Evolutionary conservation across 2,797 vertebrate genomes (phyloP).

Genomic region (Chloroceryle inda): DNA sequence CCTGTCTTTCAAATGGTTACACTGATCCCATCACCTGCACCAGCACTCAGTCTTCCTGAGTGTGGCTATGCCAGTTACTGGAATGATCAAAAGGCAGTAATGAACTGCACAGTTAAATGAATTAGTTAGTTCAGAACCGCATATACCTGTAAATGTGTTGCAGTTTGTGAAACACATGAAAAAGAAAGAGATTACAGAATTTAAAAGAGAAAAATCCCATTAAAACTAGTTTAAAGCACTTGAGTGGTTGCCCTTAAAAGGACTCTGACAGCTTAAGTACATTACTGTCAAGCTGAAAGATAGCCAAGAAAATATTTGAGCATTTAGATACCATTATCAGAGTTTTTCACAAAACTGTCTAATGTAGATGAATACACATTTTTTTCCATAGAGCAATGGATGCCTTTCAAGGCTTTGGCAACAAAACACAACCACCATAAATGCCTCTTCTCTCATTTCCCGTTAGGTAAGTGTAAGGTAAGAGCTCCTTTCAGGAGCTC

Average conservation of each 20-base stretch:
- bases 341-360: background rate
- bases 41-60: background rate
- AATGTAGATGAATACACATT: background rate
- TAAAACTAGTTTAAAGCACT: background rate
- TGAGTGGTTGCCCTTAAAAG: background rate
- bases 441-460: background rate
- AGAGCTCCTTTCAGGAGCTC: background rate
- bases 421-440: background rate
- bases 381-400: background rate
- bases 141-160: background rate
- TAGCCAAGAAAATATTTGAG: background rate
- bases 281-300: conserved; percentile 2
- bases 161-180: background rate
- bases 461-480: background rate
- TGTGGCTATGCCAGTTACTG: background rate
- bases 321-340: background rate
- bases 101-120: background rate
- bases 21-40: background rate
- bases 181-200: background rate
- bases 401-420: background rate
- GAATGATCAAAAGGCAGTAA: background rate
- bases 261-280: conserved; percentile 5
- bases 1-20: background rate
- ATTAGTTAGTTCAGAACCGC: background rate
- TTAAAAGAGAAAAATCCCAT: background rate